Percentiles rank a stretch among this genome's conserved stretches.
Conservation (phyloP, 2,113 vertebrate genomes). For the Bolborhynchus lineola region DNA sequence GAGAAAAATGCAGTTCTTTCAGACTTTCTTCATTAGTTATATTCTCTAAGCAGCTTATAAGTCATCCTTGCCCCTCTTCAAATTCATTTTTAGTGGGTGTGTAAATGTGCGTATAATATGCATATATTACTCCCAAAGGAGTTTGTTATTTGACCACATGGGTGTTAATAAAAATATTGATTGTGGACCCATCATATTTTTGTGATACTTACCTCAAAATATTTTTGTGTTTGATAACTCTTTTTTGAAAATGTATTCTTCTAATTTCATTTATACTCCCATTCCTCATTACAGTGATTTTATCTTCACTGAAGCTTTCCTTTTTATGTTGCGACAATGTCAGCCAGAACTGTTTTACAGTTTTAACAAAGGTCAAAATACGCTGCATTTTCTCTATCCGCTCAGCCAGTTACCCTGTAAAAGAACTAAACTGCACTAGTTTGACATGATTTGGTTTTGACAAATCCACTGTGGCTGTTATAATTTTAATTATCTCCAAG, state of each 20-base stretch:
- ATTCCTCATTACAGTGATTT: neutral
- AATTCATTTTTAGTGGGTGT: neutral
- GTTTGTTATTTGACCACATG: neutral
- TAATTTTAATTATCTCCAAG: conserved; percentile 46
- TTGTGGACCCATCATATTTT: neutral
- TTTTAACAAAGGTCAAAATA: conserved; percentile 6
- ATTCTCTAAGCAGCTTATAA: neutral
- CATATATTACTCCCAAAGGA: neutral
- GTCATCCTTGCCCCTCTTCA: neutral
- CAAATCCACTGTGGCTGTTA: neutral
- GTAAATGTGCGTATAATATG: neutral
- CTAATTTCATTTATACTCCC: neutral
- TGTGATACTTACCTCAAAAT: neutral
- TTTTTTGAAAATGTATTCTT: neutral
- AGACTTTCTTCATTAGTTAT: neutral
- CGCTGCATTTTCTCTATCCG: neutral
- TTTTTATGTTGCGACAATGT: neutral
- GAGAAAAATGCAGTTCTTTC: neutral
- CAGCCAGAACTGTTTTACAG: neutral
- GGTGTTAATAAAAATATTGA: neutral
- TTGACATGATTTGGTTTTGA: conserved; percentile 13
- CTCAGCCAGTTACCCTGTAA: neutral
- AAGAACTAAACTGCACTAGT: conserved; percentile 3
- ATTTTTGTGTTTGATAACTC: neutral
- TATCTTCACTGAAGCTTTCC: neutral